Base-by-base conservation (phyloP, 2,113 vertebrate genomes). In the Cyphomyrus discorhynchus region DNA sequence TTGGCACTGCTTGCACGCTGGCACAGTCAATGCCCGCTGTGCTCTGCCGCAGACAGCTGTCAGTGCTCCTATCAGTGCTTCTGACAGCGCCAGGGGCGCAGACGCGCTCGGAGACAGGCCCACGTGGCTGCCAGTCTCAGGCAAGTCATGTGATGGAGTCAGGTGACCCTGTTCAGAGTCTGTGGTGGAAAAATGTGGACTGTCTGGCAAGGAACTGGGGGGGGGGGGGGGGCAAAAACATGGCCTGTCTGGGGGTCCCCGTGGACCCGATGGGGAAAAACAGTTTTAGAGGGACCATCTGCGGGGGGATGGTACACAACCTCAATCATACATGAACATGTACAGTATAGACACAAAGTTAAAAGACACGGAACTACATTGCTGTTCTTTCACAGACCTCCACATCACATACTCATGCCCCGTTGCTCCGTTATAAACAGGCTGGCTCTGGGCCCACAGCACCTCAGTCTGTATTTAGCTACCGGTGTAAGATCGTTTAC, bases 21-120 rank as follows among this genome's bases (percentile, higher is more conserved):
- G 91, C 1, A 90, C 86, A 91, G 52, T 90, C 66, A 80, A 3
- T 80, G 80, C 35, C 49, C n/a, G 21, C 88, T 86, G 77, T 83
- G 42, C 89, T 83, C 82, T 21, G 46, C 82, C 7, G 21, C 19
- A 84, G 82, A 84, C 82, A 47, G 82, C 53, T 86, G 89, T 90
- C 84, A 90, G 90, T 39, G 66, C n/a, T 50, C 70, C 70, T 53
- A 24, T 82, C 88, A 53, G 70, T 42, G 47, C 47, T 21, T 4
- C 62, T 77, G 15, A 89, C 88, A 39, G 11, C n/a, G n/a, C 47
- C 70, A n/a, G 9, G 27, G n/a, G 46, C 0, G 8, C 88, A 74
- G 42, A 50, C 13, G 27, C 3, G 46, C 58, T 24, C 45, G 9
- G 9, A 10, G 82, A n/a, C 62, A 11, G 62, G 62, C 62, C 62